These are phyloP conservation scores for Planococcus citri DNA, from an alignment of 1,140 invertebrate genomes.

Conservation along the genomic window DNA sequence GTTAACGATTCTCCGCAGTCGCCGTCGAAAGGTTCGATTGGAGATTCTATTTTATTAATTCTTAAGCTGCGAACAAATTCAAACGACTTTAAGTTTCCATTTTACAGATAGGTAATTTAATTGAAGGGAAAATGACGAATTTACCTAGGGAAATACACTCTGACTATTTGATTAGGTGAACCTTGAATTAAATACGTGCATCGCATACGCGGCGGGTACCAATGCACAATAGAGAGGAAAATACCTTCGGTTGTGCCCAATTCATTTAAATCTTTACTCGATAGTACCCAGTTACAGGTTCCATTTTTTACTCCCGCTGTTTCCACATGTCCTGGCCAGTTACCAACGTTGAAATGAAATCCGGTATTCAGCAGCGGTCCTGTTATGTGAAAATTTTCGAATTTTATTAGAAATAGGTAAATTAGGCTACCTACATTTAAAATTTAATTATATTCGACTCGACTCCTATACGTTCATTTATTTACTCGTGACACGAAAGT, in stretches of 20 bases:
- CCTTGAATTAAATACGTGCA: slow-evolving; percentile 81
- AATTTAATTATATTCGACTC: slow-evolving; percentile 21
- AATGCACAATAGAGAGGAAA: slow-evolving; percentile 78
- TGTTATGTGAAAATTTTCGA: slow-evolving; percentile 28
- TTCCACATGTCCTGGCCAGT: slow-evolving; percentile 81
- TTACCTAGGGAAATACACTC: slow-evolving; percentile 74
- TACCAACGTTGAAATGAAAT: slow-evolving; percentile 85
- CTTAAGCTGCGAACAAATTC: slow-evolving; percentile 53
- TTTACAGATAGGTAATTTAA: not conserved
- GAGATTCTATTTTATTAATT: slow-evolving; percentile 76
- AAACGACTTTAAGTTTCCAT: not conserved
- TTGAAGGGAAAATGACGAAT: not conserved
- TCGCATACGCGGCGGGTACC: slow-evolving; percentile 81
- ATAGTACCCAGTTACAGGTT: slow-evolving; percentile 74
- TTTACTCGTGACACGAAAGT: not conserved
- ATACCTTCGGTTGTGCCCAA: slow-evolving; percentile 69
- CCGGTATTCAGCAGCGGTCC: slow-evolving; percentile 78
- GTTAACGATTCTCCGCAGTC: slow-evolving; percentile 81
- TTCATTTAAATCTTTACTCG: slow-evolving; percentile 58
- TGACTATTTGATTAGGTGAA: slow-evolving; percentile 64
- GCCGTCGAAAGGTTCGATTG: slow-evolving; percentile 67
- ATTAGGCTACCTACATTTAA: not conserved
- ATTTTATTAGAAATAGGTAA: not conserved
- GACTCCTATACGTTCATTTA: slow-evolving; percentile 20
- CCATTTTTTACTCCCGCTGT: slow-evolving; percentile 66